Evolutionary conservation across 2,797 vertebrate genomes (phyloP), one percentile per base, ranked within the genome.

Genomic region (Anableps anableps): DNA sequence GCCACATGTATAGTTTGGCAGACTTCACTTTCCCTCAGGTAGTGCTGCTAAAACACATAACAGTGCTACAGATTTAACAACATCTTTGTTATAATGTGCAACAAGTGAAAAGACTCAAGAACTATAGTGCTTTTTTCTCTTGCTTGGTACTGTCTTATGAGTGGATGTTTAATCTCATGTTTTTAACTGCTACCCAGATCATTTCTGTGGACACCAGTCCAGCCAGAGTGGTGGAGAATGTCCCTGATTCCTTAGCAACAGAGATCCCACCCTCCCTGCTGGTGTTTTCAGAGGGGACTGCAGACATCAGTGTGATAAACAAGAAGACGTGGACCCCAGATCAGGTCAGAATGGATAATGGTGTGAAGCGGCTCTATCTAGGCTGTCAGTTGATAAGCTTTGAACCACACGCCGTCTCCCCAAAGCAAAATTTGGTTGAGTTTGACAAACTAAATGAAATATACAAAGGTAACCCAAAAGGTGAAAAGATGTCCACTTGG

Each of bases 221-320:
- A 58, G 76, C 74, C 8, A 68, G 64, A 23, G 74, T 93, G 68
- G 23, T 94, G 29, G 1, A 51, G 66, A 93, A 95, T 64, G 89
- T 96, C 38, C 95, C 95, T 0, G 85, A 93, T 85, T 64, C 51
- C 5, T 53, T 96, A 85, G 94, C 90, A 38, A 80, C 68, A 5
- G 31, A 85, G 21, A 95, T 96, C 51, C 93, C 94, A 23, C 70
- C 53, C 1, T 34, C 79, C 31, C 41, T 80, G 68, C 78, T 96
- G 78, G 0, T 70, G 17, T 90, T 92, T 45, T 66, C 91, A 55
- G 29, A 43, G 16, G 55, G 7, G 4, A 75, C 72, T 2, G 50
- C 84, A 34, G 6, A 92, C 17, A 19, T 93, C n/a, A 71, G 38
- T 0, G 34, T 80, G 36, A 71, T 94, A n/a, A 94, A 94, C 75